Conservation (phyloP, 2,888 invertebrate species). For the Schizotus pectinicornis region DNA sequence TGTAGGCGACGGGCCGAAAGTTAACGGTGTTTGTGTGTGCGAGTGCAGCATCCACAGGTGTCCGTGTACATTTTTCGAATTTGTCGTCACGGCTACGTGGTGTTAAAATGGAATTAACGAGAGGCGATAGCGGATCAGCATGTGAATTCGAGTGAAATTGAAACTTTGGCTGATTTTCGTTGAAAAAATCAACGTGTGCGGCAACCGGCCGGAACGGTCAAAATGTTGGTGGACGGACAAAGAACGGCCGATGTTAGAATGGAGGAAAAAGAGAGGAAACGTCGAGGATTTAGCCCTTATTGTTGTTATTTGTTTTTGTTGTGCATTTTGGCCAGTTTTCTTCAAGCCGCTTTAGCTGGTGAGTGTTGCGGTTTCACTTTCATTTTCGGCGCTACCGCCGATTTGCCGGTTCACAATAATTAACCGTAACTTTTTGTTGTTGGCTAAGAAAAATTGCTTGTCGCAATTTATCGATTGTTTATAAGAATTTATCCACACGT, state of each 20-base stretch:
- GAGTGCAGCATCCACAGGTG: constrained; percentile 22
- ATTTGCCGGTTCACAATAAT: too few relatives aligned
- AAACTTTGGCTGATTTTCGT: too few relatives aligned
- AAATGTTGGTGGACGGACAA: constrained; percentile 11
- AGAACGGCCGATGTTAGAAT: constrained; percentile 6
- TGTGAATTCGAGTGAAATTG: constrained; percentile 7
- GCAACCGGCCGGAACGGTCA: constrained; percentile 5
- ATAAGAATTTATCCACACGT: too few relatives aligned
- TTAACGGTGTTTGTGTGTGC: constrained; percentile 26
- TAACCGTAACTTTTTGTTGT: too few relatives aligned
- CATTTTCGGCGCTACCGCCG: not conserved
- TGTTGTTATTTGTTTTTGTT: constrained; percentile 20
- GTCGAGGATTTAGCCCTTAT: not conserved
- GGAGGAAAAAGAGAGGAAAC: constrained; percentile 22
- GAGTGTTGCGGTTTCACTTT: constrained; percentile 3
- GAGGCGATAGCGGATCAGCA: constrained; percentile 4
- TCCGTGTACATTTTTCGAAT: constrained; percentile 9
- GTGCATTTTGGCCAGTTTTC: constrained; percentile 17
- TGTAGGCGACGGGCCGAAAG: constrained; percentile 14
- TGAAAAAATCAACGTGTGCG: too few relatives aligned
- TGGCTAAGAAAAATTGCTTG: too few relatives aligned
- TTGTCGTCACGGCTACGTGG: constrained; percentile 10
- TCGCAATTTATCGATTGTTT: too few relatives aligned
- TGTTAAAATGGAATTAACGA: constrained; percentile 11
- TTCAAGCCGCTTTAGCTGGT: constrained; percentile 20